Conservation (phyloP, 2,113 vertebrate genomes). For the Crotalus helleri region DNA sequence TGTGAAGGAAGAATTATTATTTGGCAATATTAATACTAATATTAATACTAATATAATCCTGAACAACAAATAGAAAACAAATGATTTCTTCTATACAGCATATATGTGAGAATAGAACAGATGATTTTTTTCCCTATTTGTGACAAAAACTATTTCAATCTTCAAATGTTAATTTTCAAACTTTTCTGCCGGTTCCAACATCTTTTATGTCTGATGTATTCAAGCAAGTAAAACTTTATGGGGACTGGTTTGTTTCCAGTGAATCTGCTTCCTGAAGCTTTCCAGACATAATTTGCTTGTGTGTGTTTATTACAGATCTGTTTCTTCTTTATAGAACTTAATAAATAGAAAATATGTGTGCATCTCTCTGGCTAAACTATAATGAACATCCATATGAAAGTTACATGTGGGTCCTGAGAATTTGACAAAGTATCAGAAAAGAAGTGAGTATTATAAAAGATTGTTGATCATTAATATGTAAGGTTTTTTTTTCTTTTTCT, state of each 20-base stretch:
- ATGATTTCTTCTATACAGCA: background rate
- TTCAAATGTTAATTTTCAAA: background rate
- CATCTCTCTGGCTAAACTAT: conserved; percentile 12
- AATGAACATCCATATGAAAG: conserved; percentile 4
- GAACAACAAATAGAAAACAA: background rate
- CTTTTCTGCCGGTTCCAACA: background rate
- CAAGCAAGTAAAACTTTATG: background rate
- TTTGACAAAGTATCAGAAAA: background rate
- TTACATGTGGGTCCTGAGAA: background rate
- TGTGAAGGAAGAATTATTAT: background rate
- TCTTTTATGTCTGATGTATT: background rate
- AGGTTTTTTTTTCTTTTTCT: background rate
- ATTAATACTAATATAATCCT: background rate
- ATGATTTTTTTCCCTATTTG: background rate
- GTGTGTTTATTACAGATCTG: background rate
- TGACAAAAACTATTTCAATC: background rate
- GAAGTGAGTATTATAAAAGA: background rate
- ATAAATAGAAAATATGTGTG: conserved; percentile 15
- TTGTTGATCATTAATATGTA: background rate
- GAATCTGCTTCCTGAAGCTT: background rate
- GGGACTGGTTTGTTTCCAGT: background rate
- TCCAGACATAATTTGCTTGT: conserved; percentile 7
- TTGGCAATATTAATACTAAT: background rate
- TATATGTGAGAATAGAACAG: background rate
- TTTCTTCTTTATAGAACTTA: conserved; percentile 15